These are phyloP conservation scores for Eupithecia exiguata DNA, from an alignment of 2,888 invertebrate species.

Conservation along the genomic window DNA sequence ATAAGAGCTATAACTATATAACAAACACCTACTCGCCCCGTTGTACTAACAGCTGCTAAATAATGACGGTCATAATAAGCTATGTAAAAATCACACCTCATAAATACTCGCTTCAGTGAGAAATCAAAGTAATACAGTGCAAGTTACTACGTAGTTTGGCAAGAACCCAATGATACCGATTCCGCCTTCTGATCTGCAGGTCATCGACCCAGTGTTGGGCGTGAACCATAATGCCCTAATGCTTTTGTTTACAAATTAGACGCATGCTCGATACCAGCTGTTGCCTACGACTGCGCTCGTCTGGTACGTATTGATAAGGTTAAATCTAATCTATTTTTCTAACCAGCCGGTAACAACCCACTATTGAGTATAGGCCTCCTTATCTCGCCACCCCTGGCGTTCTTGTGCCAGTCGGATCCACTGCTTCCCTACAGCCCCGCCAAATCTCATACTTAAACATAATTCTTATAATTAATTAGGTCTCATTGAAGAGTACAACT, in stretches of 20 bases:
- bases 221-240: constrained; percentile 12
- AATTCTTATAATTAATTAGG: background rate
- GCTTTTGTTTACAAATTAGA: constrained; percentile 15
- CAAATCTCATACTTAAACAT: background rate
- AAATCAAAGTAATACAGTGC: constrained; percentile 26
- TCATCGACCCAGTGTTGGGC: constrained; percentile 29
- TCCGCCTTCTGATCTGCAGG: constrained; percentile 33
- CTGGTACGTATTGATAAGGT: background rate
- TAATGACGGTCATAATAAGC: constrained; percentile 4
- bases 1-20: background rate
- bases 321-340: background rate
- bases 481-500: background rate
- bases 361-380: too few relatives aligned
- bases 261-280: constrained; percentile 9
- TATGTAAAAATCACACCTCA: constrained; percentile 45
- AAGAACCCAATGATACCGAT: constrained; percentile 31
- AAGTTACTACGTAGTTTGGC: constrained; percentile 30
- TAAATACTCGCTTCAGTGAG: constrained; percentile 20
- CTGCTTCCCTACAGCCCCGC: too few relatives aligned
- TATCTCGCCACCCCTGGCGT: too few relatives aligned
- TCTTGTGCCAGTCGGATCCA: too few relatives aligned
- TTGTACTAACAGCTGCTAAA: constrained; percentile 1
- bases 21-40: background rate
- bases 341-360: too few relatives aligned
- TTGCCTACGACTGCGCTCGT: background rate